Evolutionary conservation across 1,140 invertebrate genomes (phyloP).

Genomic region (Rhynchophorus ferrugineus): DNA sequence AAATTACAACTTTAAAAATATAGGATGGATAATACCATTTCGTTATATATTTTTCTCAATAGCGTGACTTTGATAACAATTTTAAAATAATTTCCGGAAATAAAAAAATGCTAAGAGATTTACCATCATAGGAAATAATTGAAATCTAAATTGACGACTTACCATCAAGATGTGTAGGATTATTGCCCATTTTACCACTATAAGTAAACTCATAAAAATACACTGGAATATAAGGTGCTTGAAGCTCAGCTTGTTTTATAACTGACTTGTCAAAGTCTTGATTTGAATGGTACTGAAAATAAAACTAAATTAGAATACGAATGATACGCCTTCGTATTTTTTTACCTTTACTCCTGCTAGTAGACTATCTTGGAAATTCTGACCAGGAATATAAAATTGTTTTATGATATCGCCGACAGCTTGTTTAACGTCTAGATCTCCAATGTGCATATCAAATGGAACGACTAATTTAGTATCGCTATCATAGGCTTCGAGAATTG

Average conservation of each 20-base stretch:
- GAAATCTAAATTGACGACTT: too few species aligned
- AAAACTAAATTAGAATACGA: background rate
- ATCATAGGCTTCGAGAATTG: constrained; percentile 12
- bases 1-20: too few species aligned
- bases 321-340: constrained; percentile 1
- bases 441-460: constrained; percentile 18
- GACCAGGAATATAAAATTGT: constrained; percentile 13
- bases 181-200: constrained; percentile 13
- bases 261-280: constrained; percentile 19
- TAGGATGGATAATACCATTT: too few species aligned
- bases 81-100: too few species aligned
- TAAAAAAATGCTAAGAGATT: too few species aligned
- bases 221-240: constrained; percentile 12
- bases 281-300: constrained; percentile 16
- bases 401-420: constrained; percentile 15
- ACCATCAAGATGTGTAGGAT: constrained; percentile 9
- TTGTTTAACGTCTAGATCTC: background rate
- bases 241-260: constrained; percentile 12
- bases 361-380: constrained; percentile 12
- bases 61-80: too few species aligned
- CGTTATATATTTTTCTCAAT: background rate
- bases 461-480: constrained; percentile 9
- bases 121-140: too few species aligned
- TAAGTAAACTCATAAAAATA: constrained; percentile 17
- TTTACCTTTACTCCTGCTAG: constrained; percentile 7